A percentile compares a stretch with the other conserved stretches of the same genome.
Conservation (phyloP, 2,888 invertebrate genomes). For the Synergus umbraculus region DNA sequence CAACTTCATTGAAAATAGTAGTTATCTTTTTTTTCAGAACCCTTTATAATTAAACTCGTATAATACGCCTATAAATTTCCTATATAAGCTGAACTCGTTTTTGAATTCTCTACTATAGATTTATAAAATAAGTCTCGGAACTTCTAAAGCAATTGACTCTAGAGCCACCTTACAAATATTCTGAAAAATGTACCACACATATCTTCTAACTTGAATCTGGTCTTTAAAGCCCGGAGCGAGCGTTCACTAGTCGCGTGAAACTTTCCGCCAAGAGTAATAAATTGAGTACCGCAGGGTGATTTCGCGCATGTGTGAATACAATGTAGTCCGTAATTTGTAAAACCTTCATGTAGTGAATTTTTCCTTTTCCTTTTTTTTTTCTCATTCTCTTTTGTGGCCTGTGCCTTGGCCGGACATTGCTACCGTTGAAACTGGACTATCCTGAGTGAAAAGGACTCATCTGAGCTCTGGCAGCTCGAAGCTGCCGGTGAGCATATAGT, state of each 20-base stretch:
- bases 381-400: not conserved
- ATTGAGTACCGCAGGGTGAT: slow-evolving; percentile 13
- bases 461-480: slow-evolving; percentile 19
- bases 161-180: not conserved
- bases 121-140: slow-evolving; percentile 1
- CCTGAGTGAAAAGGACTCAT: slow-evolving; percentile 30
- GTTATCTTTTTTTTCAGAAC: too few species aligned
- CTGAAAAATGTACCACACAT: not conserved
- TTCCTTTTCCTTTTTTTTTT: not conserved
- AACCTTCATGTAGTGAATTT: not conserved
- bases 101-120: not conserved
- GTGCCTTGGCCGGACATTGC: slow-evolving; percentile 28
- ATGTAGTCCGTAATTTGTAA: not conserved
- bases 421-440: slow-evolving; percentile 24
- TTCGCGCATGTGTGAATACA: slow-evolving; percentile 11
- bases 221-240: slow-evolving; percentile 5
- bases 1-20: too few species aligned
- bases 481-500: slow-evolving; percentile 61
- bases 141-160: not conserved
- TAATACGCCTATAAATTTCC: too few species aligned
- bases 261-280: slow-evolving; percentile 4
- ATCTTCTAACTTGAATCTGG: not conserved
- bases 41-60: too few species aligned
- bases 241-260: not conserved
- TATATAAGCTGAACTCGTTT: too few species aligned